Evolutionary conservation across 2,888 invertebrate genomes (phyloP), one percentile per base, ranked within the genome.

Genomic region (Dicyrtoma fusca): DNA sequence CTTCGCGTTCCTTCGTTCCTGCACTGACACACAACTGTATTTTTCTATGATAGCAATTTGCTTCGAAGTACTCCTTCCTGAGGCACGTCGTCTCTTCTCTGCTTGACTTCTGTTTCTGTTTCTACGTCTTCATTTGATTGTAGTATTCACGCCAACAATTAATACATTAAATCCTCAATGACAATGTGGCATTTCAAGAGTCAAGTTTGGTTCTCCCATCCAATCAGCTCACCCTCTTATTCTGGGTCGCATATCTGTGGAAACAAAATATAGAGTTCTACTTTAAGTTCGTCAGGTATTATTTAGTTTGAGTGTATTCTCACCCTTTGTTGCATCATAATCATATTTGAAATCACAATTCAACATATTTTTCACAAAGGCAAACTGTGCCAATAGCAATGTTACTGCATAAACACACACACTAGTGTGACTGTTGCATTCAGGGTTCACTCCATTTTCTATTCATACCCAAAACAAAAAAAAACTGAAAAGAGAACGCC

Each of bases 161-260:
- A 23, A 23, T 11, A 57, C 57, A 57, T 57, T 57, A 57, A 57
- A 11, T 57, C 21, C 26, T 57, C 57, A 57, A 57, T 57, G 57
- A 25, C 57, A 57, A 57, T 25, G 61, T 61, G 61, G 34, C 61
- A 42, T 61, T 42, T 61, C 17, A 4, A 55, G 21, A 55, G 13
- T 17, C n/a, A 17, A 55, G 13, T 21, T 13, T 13, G 11, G 61
- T 17, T n/a, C 49, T 49, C 11, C 49, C 49, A 17, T 49, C n/a
- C 49, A 49, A n/a, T 49, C 19, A 17, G 49, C 49, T 49, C 49
- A 49, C 53, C 53, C 53, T 21, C 53, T 21, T 57, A 21, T 11
- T 57, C 13, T 10, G 3, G 11, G 53, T 21, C 53, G 21, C 53
- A 19, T 53, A 57, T 57, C 10, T 21, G 11, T 57, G n/a, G n/a